Conservation (phyloP, 2,797 vertebrate species). For the Luscinia luscinia region DNA sequence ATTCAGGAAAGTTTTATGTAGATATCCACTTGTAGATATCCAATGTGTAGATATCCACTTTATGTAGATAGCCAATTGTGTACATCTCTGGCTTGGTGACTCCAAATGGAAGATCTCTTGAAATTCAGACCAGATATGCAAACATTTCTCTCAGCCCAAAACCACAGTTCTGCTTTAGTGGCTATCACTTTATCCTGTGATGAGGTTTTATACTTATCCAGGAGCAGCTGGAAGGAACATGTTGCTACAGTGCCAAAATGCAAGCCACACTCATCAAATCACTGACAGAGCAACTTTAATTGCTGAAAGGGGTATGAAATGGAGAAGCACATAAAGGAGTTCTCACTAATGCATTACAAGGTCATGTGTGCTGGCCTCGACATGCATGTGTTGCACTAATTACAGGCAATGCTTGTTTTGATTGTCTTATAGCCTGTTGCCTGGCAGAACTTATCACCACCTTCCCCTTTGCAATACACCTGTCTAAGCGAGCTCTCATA, state of each 20-base stretch:
- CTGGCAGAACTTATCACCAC: neutral
- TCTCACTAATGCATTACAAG: neutral
- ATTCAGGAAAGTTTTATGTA: neutral
- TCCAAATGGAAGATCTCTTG: neutral
- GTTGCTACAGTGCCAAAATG: neutral
- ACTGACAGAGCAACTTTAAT: neutral
- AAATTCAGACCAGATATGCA: neutral
- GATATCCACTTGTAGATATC: neutral
- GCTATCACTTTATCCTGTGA: neutral
- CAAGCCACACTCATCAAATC: neutral
- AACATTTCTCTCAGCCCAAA: neutral
- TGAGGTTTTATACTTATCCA: neutral
- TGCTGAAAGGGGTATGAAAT: neutral
- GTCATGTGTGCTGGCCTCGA: neutral
- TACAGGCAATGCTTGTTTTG: neutral
- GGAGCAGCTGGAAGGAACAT: neutral
- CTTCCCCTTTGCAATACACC: neutral
- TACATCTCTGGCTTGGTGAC: neutral
- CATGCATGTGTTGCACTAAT: neutral
- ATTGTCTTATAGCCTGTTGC: neutral
- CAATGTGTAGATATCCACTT: too few relatives aligned
- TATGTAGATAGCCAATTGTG: neutral
- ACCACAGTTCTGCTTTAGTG: neutral
- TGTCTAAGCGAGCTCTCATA: neutral
- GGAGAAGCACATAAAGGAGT: neutral